A percentile compares a stretch with the other conserved stretches of the same genome.
Evolutionary conservation across 2,797 vertebrate species (phyloP).

Genomic region (Sphenodon punctatus): DNA sequence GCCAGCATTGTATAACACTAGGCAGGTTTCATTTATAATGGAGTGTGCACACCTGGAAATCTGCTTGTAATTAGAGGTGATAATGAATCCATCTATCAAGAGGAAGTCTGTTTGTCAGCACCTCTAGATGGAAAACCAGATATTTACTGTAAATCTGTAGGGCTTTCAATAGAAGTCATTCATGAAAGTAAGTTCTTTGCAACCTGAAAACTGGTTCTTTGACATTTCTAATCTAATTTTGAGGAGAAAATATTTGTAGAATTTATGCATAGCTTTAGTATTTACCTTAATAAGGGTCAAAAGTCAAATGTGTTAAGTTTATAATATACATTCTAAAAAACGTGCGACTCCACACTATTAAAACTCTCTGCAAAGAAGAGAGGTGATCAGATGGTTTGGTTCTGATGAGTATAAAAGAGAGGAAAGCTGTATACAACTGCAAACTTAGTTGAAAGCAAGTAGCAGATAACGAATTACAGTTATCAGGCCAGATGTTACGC

Average conservation of each 20-base stretch:
- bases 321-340: constrained; percentile 18
- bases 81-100: constrained; percentile 87
- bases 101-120: constrained; percentile 78
- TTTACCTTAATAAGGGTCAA: constrained; percentile 16
- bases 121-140: constrained; percentile 51
- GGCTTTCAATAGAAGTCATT: background rate
- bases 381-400: background rate
- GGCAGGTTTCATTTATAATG: constrained; percentile 74
- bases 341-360: constrained; percentile 41
- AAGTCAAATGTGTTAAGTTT: constrained; percentile 38
- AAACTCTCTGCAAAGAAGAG: constrained; percentile 35
- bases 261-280: background rate
- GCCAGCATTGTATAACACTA: constrained; percentile 72
- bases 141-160: constrained; percentile 50
- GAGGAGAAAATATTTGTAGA: constrained; percentile 25
- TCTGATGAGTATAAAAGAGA: constrained; percentile 44
- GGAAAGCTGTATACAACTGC: background rate
- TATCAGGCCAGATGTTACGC: background rate
- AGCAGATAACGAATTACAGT: background rate
- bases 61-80: constrained; percentile 87
- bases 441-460: constrained; percentile 25
- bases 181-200: background rate
- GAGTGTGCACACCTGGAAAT: constrained; percentile 87
- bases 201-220: background rate
- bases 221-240: background rate